Evolutionary conservation across 2,797 vertebrate genomes (phyloP), one percentile per base, ranked within the genome.

Genomic region (Aplochiton taeniatus): DNA sequence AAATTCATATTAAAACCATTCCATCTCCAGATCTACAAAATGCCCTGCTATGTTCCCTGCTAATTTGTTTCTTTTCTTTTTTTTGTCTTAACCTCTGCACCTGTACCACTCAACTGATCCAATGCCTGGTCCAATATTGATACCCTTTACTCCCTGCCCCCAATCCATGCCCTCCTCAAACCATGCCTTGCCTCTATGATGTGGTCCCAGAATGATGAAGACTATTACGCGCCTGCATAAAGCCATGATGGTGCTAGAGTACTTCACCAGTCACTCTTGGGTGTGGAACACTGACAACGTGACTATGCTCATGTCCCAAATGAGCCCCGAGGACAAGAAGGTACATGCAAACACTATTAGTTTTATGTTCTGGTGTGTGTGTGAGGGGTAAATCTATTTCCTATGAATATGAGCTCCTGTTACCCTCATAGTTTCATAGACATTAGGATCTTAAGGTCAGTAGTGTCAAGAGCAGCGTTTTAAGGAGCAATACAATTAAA

Each of bases 251-350:
- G 92, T 98, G 5, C 84, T 99, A 86, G 97, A 99, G 82, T 99
- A 98, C 83, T 99, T 99, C 79, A 97, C 97, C 85, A 98, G 94
- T 87, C 94, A 98, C 88, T 98, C 97, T 62, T 99, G 98, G 98
- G 94, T 92, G 73, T 99, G 98, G 98, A 97, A 89, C 91, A 98
- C 93, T 0, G 96, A 98, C 81, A 99, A 99, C 78, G 70, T 97
- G 57, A 87, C 90, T 83, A 96, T 96, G 96, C 92, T 99, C 61
- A 92, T 98, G 89, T 91, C 89, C 80, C 94, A 97, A 72, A 90
- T 99, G 75, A 93, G 85, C 72, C 84, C 93, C 0, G 95, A 98
- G 75, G 97, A 99, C 77, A 97, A 92, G 90, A 98, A 96, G 94
- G 98, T 93, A 90, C 61, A 84, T 46, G 69, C 63, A 47, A 42